phyloP scores from a whole-genome alignment of 2,888 invertebrate genomes.

The Aphidius colemani region DNA sequence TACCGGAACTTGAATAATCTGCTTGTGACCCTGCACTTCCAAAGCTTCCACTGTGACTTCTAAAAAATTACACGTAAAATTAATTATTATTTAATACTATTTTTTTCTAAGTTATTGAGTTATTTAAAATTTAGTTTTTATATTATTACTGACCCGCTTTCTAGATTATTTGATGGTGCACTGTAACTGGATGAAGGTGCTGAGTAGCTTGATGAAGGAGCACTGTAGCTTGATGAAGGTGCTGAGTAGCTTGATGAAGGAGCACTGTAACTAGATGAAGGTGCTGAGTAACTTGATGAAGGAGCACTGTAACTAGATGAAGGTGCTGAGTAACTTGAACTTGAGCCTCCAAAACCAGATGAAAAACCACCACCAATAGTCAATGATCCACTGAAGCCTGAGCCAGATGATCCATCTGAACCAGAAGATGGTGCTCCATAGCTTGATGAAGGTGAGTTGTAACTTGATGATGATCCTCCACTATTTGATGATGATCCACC shows the following conservation, averaged over 20 bases:
- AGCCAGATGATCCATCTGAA: not conserved
- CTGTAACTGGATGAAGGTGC: slow-evolving; percentile 34
- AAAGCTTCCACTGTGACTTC: slow-evolving; percentile 37
- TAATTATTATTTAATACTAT: not conserved
- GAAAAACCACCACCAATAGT: not conserved
- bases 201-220: slow-evolving; percentile 26
- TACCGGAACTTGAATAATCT: slow-evolving; percentile 8
- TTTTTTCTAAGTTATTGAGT: not conserved
- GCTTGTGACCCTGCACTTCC: slow-evolving; percentile 34
- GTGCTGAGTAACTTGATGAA: slow-evolving; percentile 7
- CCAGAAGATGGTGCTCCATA: slow-evolving; percentile 7
- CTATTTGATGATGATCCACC: too few species aligned
- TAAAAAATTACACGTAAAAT: slow-evolving; percentile 18
- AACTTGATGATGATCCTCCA: too few species aligned
- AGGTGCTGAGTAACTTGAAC: slow-evolving; percentile 5
- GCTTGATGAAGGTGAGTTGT: not conserved
- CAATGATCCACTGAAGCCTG: not conserved
- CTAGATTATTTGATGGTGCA: slow-evolving; percentile 41
- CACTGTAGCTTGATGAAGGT: slow-evolving; percentile 27
- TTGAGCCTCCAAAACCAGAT: slow-evolving; percentile 6
- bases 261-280: slow-evolving; percentile 16
- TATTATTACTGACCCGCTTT: slow-evolving; percentile 41
- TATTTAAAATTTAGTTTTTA: not conserved
- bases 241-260: slow-evolving; percentile 28
- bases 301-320: slow-evolving; percentile 4